Evolutionary conservation across 2,113 vertebrate genomes (phyloP).

Genomic region (Trogon surrucura): DNA sequence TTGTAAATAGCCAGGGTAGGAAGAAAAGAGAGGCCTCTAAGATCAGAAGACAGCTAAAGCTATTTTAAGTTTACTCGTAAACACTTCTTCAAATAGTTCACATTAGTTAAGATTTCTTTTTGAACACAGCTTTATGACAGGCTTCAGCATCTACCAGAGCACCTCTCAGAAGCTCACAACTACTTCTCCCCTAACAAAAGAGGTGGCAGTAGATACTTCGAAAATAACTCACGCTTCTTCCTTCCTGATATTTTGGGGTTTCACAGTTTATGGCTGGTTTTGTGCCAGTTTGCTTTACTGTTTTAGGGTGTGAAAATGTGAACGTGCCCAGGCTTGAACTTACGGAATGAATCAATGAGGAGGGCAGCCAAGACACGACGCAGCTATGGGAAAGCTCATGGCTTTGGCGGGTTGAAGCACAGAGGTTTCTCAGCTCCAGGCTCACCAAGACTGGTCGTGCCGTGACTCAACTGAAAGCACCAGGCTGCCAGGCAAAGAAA

Average conservation of each 20-base stretch:
- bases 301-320: not conserved
- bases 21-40: not conserved
- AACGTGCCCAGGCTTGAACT: not conserved
- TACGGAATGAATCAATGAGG: not conserved
- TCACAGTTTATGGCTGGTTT: not conserved
- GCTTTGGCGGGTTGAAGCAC: not conserved
- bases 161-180: not conserved
- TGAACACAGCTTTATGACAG: slow-evolving; percentile 10
- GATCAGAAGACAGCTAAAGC: not conserved
- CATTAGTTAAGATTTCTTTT: not conserved
- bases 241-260: not conserved
- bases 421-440: not conserved
- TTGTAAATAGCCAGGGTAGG: not conserved
- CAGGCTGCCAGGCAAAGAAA: not conserved
- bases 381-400: not conserved
- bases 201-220: not conserved
- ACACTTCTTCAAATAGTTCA: not conserved
- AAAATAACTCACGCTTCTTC: not conserved
- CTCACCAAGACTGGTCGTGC: not conserved
- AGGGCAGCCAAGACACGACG: rapidly evolving
- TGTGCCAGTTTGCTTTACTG: not conserved
- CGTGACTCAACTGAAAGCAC: not conserved
- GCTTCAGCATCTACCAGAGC: not conserved
- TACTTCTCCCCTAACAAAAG: not conserved
- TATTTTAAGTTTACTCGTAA: slow-evolving; percentile 4